These are phyloP conservation scores for Macquaria australasica DNA, from an alignment of 2,113 vertebrate species.

Conservation along the genomic window DNA sequence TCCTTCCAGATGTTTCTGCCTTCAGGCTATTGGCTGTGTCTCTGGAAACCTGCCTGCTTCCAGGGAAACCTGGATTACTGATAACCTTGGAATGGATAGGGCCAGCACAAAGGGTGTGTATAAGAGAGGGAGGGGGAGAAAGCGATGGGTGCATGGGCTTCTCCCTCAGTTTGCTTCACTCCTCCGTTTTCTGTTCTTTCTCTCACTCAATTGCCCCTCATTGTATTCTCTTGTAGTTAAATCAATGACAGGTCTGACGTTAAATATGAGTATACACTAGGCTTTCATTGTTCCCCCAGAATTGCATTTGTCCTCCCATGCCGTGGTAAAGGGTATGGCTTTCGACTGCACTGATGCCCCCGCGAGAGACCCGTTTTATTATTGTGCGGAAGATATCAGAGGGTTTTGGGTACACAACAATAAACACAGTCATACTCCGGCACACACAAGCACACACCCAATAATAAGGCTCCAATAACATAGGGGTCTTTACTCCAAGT, in stretches of 20 bases:
- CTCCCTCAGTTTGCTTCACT: neutral
- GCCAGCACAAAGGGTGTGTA: slow-evolving; percentile 46
- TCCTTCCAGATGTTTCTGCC: slow-evolving; percentile 73
- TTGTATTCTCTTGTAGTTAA: slow-evolving; percentile 4
- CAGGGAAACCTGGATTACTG: slow-evolving; percentile 76
- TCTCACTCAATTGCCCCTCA: neutral
- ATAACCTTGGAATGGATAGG: slow-evolving; percentile 79
- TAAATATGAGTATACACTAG: slow-evolving; percentile 1
- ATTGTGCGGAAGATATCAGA: slow-evolving; percentile 40
- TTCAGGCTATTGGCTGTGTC: slow-evolving; percentile 68
- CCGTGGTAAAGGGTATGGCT: slow-evolving; percentile 19
- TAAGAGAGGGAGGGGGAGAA: slow-evolving; percentile 2
- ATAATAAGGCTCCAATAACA: slow-evolving; percentile 77
- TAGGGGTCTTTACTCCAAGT: slow-evolving; percentile 74
- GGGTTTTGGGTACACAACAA: slow-evolving; percentile 55
- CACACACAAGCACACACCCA: slow-evolving; percentile 62
- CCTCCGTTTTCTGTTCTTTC: neutral
- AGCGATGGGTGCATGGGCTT: slow-evolving; percentile 15
- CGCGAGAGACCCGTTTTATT: slow-evolving; percentile 43
- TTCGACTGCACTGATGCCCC: slow-evolving; percentile 22
- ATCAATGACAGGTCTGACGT: slow-evolving; percentile 6
- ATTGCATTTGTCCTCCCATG: slow-evolving; percentile 33
- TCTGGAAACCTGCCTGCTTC: slow-evolving; percentile 67
- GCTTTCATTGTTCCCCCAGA: slow-evolving; percentile 20
- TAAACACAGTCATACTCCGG: slow-evolving; percentile 57